Evolutionary conservation across 2,113 vertebrate species (phyloP), one percentile per base, ranked within the genome.

Genomic region (Apeltes quadracus): DNA sequence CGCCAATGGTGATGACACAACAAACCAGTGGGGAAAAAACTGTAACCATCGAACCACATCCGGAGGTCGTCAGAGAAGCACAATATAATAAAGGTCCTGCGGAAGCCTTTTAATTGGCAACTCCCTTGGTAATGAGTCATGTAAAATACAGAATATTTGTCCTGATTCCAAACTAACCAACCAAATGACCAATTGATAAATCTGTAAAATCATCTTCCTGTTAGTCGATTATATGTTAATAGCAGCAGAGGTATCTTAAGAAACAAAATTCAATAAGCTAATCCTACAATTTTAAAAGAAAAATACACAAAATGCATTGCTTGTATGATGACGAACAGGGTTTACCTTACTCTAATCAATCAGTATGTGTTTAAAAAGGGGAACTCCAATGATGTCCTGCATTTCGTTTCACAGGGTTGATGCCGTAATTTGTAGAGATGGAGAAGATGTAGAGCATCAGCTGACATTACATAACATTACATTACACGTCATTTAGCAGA

Each of bases 1-100:
- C 59, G 53, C 71, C 36, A n/a, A 43, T 32, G 53, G 71, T 76
- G 78, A 87, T 66, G 54, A 76, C 29, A 82, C 46, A 66, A 77
- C 58, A 78, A 57, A 73, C 71, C 55, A 63, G 61, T 36, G 41
- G 67, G 43, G 58, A 72, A 65, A 27, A 3, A 2, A 54, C 20
- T 54, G 27, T 69, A 51, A 20, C 59, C 22, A 7, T 38, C 41
- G 25, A 34, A 65, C 48, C 44, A 15, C 68, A 78, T 36, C 63
- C 29, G 54, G n/a, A 48, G 48, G 7, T 2, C 46, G 13, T 32
- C 7, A 23, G 22, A 25, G 16, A 56, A 18, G 41, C 32, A 57
- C 22, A 25, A 46, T 3, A 36, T 44, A 57, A 56, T 18, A 34
- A 4, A 34, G 13, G 11, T 53, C 22, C 46, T 56, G 54, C 20